phyloP scores from a whole-genome alignment of 64 coral and sea anemone genomes.

The Cladopsammia gracilis region DNA sequence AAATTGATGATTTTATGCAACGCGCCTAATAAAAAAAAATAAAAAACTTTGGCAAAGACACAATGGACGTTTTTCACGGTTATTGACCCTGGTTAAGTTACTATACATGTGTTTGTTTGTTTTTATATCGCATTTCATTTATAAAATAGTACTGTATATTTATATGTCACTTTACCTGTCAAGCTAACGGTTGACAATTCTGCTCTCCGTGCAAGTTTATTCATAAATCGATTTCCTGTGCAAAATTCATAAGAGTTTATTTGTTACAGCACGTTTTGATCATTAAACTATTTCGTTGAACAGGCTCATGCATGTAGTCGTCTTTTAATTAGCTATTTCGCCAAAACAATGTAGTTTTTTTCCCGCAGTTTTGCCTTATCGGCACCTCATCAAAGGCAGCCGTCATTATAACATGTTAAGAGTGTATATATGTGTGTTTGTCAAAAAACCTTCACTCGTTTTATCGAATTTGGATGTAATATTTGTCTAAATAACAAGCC shows the following conservation, averaged over 20 bases:
- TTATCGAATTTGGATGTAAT: background rate
- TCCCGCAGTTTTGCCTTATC: background rate
- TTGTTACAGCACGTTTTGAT: background rate
- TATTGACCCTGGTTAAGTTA: background rate
- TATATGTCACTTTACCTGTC: no score
- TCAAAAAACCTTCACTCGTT: background rate
- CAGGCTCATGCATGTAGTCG: background rate
- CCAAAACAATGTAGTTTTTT: background rate
- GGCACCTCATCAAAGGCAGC: background rate
- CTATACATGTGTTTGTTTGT: background rate
- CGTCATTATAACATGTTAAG: background rate
- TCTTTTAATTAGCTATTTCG: background rate
- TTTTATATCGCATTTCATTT: background rate
- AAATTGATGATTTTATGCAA: no score
- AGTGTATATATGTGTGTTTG: background rate
- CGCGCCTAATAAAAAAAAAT: no score
- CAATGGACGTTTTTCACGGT: background rate
- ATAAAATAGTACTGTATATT: background rate
- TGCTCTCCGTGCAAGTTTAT: background rate
- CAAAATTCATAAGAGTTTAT: background rate
- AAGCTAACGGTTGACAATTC: background rate
- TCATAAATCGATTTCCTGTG: background rate
- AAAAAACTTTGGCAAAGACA: no score
- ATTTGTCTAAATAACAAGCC: background rate
- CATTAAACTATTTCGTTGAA: slow-evolving; percentile 3